Percentiles rank a stretch among this genome's conserved stretches.
Conservation (phyloP, 2,888 invertebrate species). For the Eupithecia abbreviata region DNA sequence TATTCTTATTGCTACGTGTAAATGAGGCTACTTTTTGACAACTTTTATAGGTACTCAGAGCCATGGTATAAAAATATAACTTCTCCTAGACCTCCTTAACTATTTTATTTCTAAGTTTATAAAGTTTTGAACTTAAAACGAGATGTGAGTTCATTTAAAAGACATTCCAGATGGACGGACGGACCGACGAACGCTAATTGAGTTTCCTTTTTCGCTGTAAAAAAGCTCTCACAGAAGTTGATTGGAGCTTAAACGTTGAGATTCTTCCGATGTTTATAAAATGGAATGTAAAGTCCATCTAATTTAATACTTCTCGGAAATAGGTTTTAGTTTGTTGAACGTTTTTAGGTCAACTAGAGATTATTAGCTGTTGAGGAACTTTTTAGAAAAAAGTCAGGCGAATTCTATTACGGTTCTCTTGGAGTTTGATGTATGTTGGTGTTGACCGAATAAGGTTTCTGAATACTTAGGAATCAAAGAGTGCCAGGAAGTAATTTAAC, state of each 20-base stretch:
- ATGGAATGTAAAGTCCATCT: slow-evolving; percentile 40
- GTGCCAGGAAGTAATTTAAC: too few species aligned
- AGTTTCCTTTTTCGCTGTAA: slow-evolving; percentile 43
- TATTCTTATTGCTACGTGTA: too few species aligned
- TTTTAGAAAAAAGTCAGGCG: neutral
- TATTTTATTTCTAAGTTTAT: neutral
- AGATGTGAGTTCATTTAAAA: slow-evolving; percentile 9
- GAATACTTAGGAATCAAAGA: too few species aligned
- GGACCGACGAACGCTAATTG: slow-evolving; percentile 41
- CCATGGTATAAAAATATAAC: too few species aligned
- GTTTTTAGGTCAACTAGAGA: slow-evolving; percentile 9
- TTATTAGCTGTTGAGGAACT: neutral
- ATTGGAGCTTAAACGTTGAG: slow-evolving; percentile 43
- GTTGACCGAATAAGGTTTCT: neutral
- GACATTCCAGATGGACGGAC: slow-evolving; percentile 28
- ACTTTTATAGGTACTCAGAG: too few species aligned
- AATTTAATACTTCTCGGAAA: slow-evolving; percentile 33
- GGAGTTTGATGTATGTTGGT: too few species aligned
- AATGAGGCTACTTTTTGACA: too few species aligned
- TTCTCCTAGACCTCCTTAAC: neutral
- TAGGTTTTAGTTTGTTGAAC: slow-evolving; percentile 18
- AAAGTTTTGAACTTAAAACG: neutral
- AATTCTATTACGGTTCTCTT: neutral
- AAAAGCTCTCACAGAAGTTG: slow-evolving; percentile 43
- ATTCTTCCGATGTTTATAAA: slow-evolving; percentile 40